phyloP scores from a whole-genome alignment of 2,888 invertebrate species.

The Nebria brevicollis region DNA sequence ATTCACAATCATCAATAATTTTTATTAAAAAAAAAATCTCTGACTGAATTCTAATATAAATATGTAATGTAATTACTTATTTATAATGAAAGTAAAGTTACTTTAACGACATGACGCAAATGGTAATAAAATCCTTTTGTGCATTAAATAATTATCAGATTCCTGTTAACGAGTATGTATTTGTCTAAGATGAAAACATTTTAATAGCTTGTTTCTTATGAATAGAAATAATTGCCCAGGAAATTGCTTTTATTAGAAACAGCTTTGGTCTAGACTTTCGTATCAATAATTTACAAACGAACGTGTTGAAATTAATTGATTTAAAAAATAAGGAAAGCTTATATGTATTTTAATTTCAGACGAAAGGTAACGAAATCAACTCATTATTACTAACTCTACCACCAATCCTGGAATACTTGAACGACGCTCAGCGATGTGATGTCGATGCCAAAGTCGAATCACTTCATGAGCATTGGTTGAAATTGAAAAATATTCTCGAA shows the following conservation, averaged over 20 bases:
- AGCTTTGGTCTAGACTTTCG: too few species aligned
- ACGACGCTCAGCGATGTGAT: slow-evolving; percentile 72
- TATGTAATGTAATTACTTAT: background rate
- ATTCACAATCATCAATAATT: too few species aligned
- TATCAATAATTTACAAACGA: too few species aligned
- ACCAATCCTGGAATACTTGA: slow-evolving; percentile 71
- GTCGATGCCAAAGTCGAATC: slow-evolving; percentile 72
- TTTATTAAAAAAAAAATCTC: too few species aligned
- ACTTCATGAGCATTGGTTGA: slow-evolving; percentile 72
- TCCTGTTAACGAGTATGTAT: background rate
- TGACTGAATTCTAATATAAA: too few species aligned
- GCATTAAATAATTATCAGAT: background rate
- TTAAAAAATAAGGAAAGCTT: too few species aligned
- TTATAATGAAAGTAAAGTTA: background rate
- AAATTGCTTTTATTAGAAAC: background rate
- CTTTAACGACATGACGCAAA: background rate
- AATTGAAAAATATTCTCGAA: slow-evolving; percentile 69
- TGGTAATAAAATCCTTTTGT: background rate
- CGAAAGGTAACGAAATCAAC: slow-evolving; percentile 75
- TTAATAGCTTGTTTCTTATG: slow-evolving; percentile 12
- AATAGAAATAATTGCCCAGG: slow-evolving; percentile 7
- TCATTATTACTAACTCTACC: slow-evolving; percentile 71
- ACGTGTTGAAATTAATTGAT: too few species aligned
- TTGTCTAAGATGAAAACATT: background rate
- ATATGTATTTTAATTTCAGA: slow-evolving; percentile 60